Conservation (phyloP, 1,140 invertebrate species). For the Drosophila pseudoobscura region DNA sequence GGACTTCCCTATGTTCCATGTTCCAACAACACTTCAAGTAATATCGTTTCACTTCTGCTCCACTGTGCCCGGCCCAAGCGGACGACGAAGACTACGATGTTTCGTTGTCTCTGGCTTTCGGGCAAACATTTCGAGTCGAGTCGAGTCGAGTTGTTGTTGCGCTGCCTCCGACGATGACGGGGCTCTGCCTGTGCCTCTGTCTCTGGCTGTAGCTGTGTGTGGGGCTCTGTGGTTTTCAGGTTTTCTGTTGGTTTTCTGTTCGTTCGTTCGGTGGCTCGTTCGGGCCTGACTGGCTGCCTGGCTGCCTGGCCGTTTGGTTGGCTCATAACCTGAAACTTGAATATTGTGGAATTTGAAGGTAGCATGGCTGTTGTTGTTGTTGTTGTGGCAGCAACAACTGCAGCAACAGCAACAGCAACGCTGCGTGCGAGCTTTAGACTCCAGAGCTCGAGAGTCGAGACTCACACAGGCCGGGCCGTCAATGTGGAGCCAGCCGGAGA, state of each 20-base stretch:
- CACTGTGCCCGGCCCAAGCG: constrained; percentile 49
- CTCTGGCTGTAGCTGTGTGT: too few species aligned
- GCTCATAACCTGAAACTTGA: constrained; percentile 82
- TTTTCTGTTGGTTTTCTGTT: constrained; percentile 55
- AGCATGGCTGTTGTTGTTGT: constrained; percentile 52
- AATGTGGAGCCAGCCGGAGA: constrained; percentile 70
- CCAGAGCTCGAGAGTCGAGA: constrained; percentile 13
- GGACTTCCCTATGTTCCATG: too few species aligned
- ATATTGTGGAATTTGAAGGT: constrained; percentile 82
- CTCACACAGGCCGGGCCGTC: constrained; percentile 38
- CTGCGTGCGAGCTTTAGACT: constrained; percentile 80
- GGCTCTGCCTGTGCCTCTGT: not conserved
- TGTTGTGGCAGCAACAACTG: constrained; percentile 31
- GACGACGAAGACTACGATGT: constrained; percentile 59
- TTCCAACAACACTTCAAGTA: too few species aligned
- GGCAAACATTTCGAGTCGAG: constrained; percentile 70
- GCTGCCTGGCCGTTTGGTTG: constrained; percentile 44
- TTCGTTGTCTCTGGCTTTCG: constrained; percentile 72
- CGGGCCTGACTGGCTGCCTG: constrained; percentile 20
- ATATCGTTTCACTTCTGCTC: not conserved
- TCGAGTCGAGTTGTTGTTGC: constrained; percentile 27
- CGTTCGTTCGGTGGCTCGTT: constrained; percentile 14
- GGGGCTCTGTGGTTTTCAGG: constrained; percentile 58
- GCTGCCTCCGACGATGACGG: constrained; percentile 60
- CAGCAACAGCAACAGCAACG: constrained; percentile 26